Base-by-base conservation (phyloP, 1,140 invertebrate species). In the Asbolus verrucosus region DNA sequence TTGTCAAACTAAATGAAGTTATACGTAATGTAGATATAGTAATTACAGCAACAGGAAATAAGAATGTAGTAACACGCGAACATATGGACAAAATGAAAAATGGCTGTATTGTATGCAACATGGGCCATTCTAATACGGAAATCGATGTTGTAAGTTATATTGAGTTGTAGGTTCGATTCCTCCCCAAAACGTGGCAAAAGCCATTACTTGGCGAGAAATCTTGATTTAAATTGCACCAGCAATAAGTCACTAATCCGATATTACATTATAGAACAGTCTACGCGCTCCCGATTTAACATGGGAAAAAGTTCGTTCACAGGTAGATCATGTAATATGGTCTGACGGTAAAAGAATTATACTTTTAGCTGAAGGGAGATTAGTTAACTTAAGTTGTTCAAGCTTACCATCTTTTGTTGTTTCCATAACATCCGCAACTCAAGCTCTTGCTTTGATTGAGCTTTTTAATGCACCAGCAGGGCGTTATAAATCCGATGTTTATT, bases 71-170 rank as follows among this genome's bases (percentile, higher is more conserved):
- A 18, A 95, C 92, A 4, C 86, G 96, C 8, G 94, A 96, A 75
- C 94, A 97, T 78, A 95, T 98, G 93, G 96, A 98, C 83, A 91
- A 95, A 77, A 94, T 98, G 93, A 97, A 97, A 85, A 97, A 94
- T 79, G 96, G 96, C 43, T 97, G 95, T 81, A 94, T 98, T 65
- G 90, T 98, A 0, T 98, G 96, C 83, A 98, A 98, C 84, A 98
- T 98, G 95, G 96, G 96, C 0, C 96, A 98, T 84, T 97, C 95
- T 54, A 98, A 98, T 83, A 98, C 95, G 11, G 97, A 98, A 87
- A 96, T 98, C 74, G 97, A 98, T 87, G 94, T 98, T 70, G 93
- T 94, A 86, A 83, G 90, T 88, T n/a, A n/a, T n/a, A n/a, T n/a
- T n/a, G n/a, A n/a, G n/a, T n/a, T n/a, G n/a, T n/a, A n/a, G n/a